Conservation (phyloP, 2,888 invertebrate species). For the Lithophane socia region DNA sequence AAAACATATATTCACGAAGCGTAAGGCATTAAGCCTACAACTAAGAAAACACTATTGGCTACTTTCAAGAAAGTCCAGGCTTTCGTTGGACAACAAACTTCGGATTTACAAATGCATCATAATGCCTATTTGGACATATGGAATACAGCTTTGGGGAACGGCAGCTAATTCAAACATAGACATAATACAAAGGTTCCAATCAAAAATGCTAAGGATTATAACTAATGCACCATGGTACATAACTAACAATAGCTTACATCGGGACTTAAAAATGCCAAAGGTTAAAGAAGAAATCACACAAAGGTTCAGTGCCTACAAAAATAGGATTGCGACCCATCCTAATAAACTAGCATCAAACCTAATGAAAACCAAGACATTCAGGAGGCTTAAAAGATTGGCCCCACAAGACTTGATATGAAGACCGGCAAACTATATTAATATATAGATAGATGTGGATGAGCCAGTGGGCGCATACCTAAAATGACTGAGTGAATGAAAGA, state of each 20-base stretch:
- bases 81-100: background rate
- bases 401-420: too few relatives aligned
- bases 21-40: too few relatives aligned
- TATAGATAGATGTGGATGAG: too few relatives aligned
- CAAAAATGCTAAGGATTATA: background rate
- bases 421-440: too few relatives aligned
- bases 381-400: too few relatives aligned
- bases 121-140: background rate
- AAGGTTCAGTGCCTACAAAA: background rate
- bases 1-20: too few relatives aligned
- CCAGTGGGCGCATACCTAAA: too few relatives aligned
- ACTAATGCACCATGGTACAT: background rate
- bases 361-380: too few relatives aligned
- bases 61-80: background rate
- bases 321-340: background rate
- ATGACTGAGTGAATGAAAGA: too few relatives aligned
- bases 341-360: too few relatives aligned
- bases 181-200: background rate
- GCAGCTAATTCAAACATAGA: background rate
- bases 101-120: background rate
- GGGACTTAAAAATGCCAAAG: background rate
- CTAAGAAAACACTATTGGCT: too few relatives aligned
- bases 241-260: background rate
- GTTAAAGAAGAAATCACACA: background rate
- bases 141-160: background rate